phyloP scores from a whole-genome alignment of 2,888 invertebrate species.

The Psococerastis gibbosa region DNA sequence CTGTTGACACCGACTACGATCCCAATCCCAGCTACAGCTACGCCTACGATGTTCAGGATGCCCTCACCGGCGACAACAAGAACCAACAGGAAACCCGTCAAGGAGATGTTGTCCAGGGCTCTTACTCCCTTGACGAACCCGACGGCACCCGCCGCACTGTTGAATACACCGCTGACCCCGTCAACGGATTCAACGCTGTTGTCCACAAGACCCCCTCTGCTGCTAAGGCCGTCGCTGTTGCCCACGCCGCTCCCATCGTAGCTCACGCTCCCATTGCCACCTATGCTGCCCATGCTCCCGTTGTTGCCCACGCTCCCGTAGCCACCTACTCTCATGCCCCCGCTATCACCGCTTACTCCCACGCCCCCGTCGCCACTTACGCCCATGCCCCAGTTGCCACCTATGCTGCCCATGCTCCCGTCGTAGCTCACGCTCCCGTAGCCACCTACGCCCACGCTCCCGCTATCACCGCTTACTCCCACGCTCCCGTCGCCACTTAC shows the following conservation, averaged over 20 bases:
- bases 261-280: slow-evolving; percentile 14
- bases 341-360: slow-evolving; percentile 14
- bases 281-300: slow-evolving; percentile 15
- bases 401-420: slow-evolving; percentile 15
- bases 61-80: slow-evolving; percentile 14
- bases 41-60: slow-evolving; percentile 14
- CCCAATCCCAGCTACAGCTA: slow-evolving; percentile 16
- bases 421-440: slow-evolving; percentile 16
- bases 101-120: slow-evolving; percentile 15
- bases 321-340: slow-evolving; percentile 16
- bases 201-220: slow-evolving; percentile 13
- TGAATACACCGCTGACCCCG: slow-evolving; percentile 16
- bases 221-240: background rate
- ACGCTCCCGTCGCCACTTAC: slow-evolving; percentile 21
- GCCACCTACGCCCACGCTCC: slow-evolving; percentile 18
- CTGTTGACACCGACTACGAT: slow-evolving; percentile 13
- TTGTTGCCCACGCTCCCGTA: slow-evolving; percentile 12
- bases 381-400: slow-evolving; percentile 12
- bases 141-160: slow-evolving; percentile 15
- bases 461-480: slow-evolving; percentile 16
- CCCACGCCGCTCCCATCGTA: slow-evolving; percentile 15
- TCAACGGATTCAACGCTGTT: slow-evolving; percentile 16
- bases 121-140: slow-evolving; percentile 14
- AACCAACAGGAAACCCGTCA: slow-evolving; percentile 14
- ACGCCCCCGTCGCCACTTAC: slow-evolving; percentile 17